Base-by-base conservation (phyloP, 37 sponge, comb jelly and placozoan genomes). In the Diacarnus erythraeanus region DNA sequence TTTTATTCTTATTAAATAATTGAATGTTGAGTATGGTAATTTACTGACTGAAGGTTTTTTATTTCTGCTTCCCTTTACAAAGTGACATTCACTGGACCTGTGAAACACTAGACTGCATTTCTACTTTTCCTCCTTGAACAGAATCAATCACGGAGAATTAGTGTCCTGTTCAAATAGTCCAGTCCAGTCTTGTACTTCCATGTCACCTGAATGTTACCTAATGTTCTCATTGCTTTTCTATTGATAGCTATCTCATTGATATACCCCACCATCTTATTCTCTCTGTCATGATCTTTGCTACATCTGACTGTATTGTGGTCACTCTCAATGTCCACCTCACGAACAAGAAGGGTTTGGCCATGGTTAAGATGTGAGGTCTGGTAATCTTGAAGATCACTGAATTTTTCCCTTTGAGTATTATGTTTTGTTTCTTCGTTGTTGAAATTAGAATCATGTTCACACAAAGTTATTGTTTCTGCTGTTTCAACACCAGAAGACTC, bases 181-280 rank as follows among this genome's bases (percentile, higher is more conserved):
- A n/a, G 10, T 47, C 10, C 12, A 47, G 51, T 47, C 51, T 12
- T 47, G 44, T 76, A 57, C 6, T 42, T 63, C 78, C 78, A 78
- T 8, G 23, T 25, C 22, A 78, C 36, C 34, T 23, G 40, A 10
- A 78, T 27, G 21, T 42, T 23, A 1, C 57, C 42, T 5, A 23
- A 21, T 26, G 44, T 22, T 6, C 2, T 78, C 78, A 6, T 33
- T 43, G 67, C 67, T 65, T 5, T 40, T 35, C 21, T 1, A 54
- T 78, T 78, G 54, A 78, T 2, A 12, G 27, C 78, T 61, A 78
- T 38, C 18, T 65, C 65, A 30, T 34, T 78, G 18, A 78, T 38
- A 65, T 40, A 43, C 1, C 78, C 78, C 3, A 21, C 51, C 2
- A 25, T 18, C 6, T 23, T 41, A 6, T 42, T 35, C 27, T 42